A percentile compares a stretch with the other conserved stretches of the same genome.
Evolutionary conservation across 2,888 invertebrate genomes (phyloP).

Genomic region (Deilephila porcellus): DNA sequence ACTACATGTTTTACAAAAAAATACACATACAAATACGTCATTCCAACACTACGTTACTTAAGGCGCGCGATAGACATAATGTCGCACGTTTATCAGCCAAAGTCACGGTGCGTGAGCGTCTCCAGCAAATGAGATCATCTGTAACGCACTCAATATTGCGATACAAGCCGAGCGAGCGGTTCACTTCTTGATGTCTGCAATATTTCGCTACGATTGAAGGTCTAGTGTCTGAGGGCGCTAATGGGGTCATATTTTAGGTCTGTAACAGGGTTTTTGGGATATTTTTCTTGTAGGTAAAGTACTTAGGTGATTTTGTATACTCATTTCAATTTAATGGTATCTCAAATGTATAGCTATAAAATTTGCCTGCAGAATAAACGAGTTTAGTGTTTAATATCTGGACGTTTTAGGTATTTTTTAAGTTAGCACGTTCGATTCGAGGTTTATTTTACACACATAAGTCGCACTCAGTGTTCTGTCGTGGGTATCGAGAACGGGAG

Average conservation of each 20-base stretch:
- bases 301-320: too few species aligned
- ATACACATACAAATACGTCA: too few species aligned
- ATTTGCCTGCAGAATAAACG: too few species aligned
- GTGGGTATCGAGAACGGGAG: too few species aligned
- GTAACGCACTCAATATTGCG: slow-evolving; percentile 14
- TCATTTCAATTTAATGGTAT: too few species aligned
- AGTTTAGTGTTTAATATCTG: too few species aligned
- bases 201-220: neutral
- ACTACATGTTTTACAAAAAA: too few species aligned
- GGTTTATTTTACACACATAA: too few species aligned
- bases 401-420: too few species aligned
- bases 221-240: neutral
- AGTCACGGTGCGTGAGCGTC: neutral
- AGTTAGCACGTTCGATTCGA: too few species aligned
- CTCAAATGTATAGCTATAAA: too few species aligned
- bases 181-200: neutral
- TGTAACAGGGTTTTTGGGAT: neutral
- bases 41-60: neutral
- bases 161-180: neutral
- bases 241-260: neutral
- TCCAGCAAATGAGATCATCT: slow-evolving; percentile 8
- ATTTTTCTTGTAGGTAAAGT: neutral
- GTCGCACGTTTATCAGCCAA: neutral
- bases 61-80: neutral
- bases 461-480: too few species aligned